Evolutionary conservation across 1,140 invertebrate genomes (phyloP), one percentile per base, ranked within the genome.

Genomic region (Sitodiplosis mosellana): DNA sequence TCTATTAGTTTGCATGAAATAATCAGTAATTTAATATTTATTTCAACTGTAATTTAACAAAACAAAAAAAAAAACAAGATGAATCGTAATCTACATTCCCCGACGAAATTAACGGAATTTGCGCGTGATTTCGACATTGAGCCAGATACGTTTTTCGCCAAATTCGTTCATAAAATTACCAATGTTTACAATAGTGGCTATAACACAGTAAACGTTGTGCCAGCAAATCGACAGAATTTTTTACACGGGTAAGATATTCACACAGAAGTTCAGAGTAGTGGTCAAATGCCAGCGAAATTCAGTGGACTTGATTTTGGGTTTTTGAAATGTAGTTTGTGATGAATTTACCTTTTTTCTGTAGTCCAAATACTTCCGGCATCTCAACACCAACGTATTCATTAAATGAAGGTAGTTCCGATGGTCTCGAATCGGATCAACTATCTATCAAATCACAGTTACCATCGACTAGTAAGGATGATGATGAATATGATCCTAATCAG

Each of bases 71-170:
- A 15, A 46, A 42, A 52, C n/a, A 66, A 56, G 49, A 73, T 77
- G 72, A 74, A 73, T 58, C 74, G 72, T 55, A 80, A 81, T 57
- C 64, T 82, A 52, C 73, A 81, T 49, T 77, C 76, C 2, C 74
- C 75, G 3, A 75, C 75, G 2, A 77, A 79, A 56, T 61, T 87
- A 27, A 85, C 83, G 36, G 79, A 83, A 60, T 86, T 86, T 58
- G 79, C 80, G 48, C 79, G 62, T 2, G 55, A 60, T 36, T 64
- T 64, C 46, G 62, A 64, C 45, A 58, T 59, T 27, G 49, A 52
- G 27, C 57, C 60, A 0, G 62, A 64, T 41, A 57, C 62, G 19
- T 46, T 64, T 11, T 54, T 64, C 19, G 55, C 56, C 12, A 58
- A 62, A 8, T 60, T 64, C 15, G 62, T 64, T 18, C 63, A 59